phyloP scores from a whole-genome alignment of 1,140 invertebrate species.

The Druon quercuslanigerum region DNA sequence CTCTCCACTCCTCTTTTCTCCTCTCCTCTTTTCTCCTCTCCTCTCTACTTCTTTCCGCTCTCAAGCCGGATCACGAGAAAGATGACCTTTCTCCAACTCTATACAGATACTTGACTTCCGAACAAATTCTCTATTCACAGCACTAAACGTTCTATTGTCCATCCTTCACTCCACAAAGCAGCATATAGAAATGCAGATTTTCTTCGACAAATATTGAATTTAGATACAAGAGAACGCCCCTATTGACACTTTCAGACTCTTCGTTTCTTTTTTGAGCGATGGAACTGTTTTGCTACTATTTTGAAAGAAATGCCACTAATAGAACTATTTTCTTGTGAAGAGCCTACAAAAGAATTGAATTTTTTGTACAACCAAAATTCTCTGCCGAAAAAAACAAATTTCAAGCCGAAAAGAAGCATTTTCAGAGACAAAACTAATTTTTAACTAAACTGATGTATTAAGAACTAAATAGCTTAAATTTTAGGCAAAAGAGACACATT shows the following conservation, averaged over 20 bases:
- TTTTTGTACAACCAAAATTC: too few species aligned
- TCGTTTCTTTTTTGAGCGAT: neutral
- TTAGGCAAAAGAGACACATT: too few species aligned
- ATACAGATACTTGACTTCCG: conserved; percentile 31
- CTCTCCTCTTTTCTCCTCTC: neutral
- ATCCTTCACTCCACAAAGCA: neutral
- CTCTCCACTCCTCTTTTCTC: conserved; percentile 17
- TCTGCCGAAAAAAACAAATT: too few species aligned
- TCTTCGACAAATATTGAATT: conserved; percentile 3
- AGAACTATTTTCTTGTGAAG: too few species aligned
- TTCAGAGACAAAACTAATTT: too few species aligned
- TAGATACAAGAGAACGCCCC: neutral
- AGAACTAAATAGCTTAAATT: too few species aligned
- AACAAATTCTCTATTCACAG: conserved; percentile 31
- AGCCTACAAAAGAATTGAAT: too few species aligned
- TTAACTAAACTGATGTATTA: too few species aligned
- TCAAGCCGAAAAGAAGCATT: too few species aligned
- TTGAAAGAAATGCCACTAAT: too few species aligned
- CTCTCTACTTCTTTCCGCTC: neutral
- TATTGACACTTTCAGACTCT: neutral
- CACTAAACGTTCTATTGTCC: conserved; percentile 18
- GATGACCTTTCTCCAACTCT: conserved; percentile 15
- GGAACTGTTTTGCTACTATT: too few species aligned
- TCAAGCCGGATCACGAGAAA: neutral
- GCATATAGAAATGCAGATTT: conserved; percentile 9